phyloP scores from a whole-genome alignment of 2,797 vertebrate species.

The Pipistrellus pygmaeus region DNA sequence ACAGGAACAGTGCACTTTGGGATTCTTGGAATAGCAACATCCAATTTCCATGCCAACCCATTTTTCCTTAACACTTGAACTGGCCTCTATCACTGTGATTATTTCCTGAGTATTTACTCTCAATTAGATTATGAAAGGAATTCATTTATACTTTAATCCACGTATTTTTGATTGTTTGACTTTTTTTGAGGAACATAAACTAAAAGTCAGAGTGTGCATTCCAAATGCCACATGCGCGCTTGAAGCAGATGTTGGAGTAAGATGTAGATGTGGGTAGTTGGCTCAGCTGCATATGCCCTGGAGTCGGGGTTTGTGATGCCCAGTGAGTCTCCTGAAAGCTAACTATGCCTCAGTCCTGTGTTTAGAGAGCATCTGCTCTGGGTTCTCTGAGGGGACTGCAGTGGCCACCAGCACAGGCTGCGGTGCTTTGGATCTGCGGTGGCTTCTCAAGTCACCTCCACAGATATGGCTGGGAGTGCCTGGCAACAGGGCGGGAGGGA shows the following conservation, averaged over 20 bases:
- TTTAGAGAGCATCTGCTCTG: slow-evolving; percentile 80
- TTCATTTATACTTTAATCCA: neutral
- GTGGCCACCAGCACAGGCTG: slow-evolving; percentile 57
- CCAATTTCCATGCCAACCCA: neutral
- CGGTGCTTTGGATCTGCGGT: slow-evolving; percentile 63
- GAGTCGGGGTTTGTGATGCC: neutral
- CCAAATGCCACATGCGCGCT: neutral
- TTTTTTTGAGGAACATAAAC: neutral
- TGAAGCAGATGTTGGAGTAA: neutral
- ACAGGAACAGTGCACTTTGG: slow-evolving; percentile 35
- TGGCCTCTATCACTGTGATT: neutral
- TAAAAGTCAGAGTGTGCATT: neutral
- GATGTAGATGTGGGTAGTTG: neutral
- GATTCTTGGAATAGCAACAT: slow-evolving; percentile 32
- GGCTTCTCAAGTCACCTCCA: slow-evolving; percentile 75
- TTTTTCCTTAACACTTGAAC: slow-evolving; percentile 33
- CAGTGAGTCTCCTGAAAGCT: slow-evolving; percentile 67
- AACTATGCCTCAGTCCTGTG: slow-evolving; percentile 68
- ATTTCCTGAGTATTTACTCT: neutral
- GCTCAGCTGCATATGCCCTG: neutral
- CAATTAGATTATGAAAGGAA: neutral
- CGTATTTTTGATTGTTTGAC: neutral
- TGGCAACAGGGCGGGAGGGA: slow-evolving; percentile 78
- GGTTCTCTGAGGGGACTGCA: slow-evolving; percentile 68
- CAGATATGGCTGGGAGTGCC: slow-evolving; percentile 83